Conservation (phyloP, 2,113 vertebrate species). For the Rhineura floridana region DNA sequence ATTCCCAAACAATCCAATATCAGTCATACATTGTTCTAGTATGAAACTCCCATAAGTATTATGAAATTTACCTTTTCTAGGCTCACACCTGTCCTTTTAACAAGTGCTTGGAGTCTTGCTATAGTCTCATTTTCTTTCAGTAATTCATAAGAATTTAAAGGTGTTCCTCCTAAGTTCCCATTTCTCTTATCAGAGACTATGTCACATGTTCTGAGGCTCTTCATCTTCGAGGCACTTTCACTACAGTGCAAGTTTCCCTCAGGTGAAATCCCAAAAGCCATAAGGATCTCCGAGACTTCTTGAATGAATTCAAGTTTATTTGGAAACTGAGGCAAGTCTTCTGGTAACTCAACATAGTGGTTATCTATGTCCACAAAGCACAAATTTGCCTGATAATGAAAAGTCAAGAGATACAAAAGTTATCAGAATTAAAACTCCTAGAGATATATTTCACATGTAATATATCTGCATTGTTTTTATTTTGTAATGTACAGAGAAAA, state of each 20-base stretch:
- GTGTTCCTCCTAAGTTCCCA: conserved; percentile 89
- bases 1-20: not conserved
- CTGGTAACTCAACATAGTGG: conserved; percentile 96
- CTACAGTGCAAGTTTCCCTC: conserved; percentile 90
- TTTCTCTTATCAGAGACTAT: conserved; percentile 94
- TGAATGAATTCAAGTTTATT: conserved; percentile 98
- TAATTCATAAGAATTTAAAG: conserved; percentile 89
- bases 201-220: conserved; percentile 83
- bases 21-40: not conserved
- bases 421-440: not conserved
- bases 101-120: conserved; percentile 93
- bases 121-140: conserved; percentile 97
- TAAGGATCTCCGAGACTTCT: conserved; percentile 94
- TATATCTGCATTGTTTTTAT: not conserved
- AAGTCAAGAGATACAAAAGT: conserved; percentile 45
- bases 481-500: not conserved
- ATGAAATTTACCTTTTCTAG: conserved; percentile 87
- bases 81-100: conserved; percentile 95
- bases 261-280: conserved; percentile 90
- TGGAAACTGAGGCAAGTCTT: conserved; percentile 97
- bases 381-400: conserved; percentile 89
- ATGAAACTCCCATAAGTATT: not conserved
- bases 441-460: not conserved
- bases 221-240: conserved; percentile 86
- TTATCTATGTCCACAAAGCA: conserved; percentile 99